Evolutionary conservation across 37 sponge, comb jelly and placozoan genomes (phyloP).

Genomic region (Ianthella basta): DNA sequence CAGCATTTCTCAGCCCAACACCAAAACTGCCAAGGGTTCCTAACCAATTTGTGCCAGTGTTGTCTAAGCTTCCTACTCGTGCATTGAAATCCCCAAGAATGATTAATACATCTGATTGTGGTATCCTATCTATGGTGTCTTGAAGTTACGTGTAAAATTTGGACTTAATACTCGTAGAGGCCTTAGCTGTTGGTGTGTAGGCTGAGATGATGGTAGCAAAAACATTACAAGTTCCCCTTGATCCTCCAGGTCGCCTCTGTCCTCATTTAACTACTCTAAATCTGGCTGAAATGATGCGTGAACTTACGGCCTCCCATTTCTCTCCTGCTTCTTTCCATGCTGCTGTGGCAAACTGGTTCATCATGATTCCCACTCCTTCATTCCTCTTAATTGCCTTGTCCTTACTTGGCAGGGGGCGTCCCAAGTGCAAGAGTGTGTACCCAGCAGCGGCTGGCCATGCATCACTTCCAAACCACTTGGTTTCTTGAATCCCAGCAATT

Average conservation of each 20-base stretch:
- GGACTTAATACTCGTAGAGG: background rate
- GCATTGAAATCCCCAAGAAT: slow-evolving; percentile 22
- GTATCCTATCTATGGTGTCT: slow-evolving; percentile 21
- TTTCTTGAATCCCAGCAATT: slow-evolving; percentile 41
- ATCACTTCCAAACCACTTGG: slow-evolving; percentile 50
- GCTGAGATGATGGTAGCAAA: slow-evolving; percentile 12
- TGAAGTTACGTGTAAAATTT: slow-evolving; percentile 17
- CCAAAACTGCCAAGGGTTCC: background rate
- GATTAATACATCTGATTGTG: slow-evolving; percentile 4
- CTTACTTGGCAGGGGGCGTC: slow-evolving; percentile 27
- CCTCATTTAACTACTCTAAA: background rate
- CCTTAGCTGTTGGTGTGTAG: slow-evolving; percentile 28
- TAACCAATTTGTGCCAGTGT: background rate
- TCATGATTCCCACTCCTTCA: slow-evolving; percentile 23
- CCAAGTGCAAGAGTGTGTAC: slow-evolving; percentile 23
- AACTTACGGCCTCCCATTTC: slow-evolving; percentile 36
- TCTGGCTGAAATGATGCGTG: too few relatives aligned
- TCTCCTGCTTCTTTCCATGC: slow-evolving; percentile 31
- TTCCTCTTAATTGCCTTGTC: background rate
- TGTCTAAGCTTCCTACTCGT: slow-evolving; percentile 14
- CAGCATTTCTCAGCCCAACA: background rate
- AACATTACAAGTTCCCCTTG: background rate
- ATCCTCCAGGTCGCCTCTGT: slow-evolving; percentile 8
- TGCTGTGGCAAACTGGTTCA: background rate
- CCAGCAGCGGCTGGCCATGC: slow-evolving; percentile 19